Base-by-base conservation (phyloP, 2,888 invertebrate genomes). In the Quadroppia sp. region DNA sequence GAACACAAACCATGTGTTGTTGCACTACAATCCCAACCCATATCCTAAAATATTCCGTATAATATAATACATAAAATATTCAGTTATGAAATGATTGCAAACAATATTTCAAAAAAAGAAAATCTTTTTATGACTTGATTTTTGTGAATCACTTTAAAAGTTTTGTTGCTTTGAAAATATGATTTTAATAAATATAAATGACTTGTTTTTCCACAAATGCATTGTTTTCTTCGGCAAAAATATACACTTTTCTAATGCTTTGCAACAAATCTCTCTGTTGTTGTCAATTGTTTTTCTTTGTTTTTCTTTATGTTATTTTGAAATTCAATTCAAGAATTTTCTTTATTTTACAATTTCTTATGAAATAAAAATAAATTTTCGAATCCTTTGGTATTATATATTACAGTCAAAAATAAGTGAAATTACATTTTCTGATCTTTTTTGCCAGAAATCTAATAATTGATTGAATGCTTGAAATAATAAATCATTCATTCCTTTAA, bases 401-500 rank as follows among this genome's bases (percentile, higher is more conserved):
- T 56, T 25, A 17, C 7, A 56, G 56, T 9, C n/a, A 56, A 28
- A 56, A 28, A 23, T 36, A 36, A 36, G 36, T 7, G 56, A 56
- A 23, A n/a, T 23, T 56, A 3, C n/a, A n/a, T 4, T 45, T 13
- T 45, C 2, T 9, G 45, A 3, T 3, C 17, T 45, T 15, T 2
- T 45, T 45, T 45, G 45, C 45, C 45, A 56, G 56, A 25, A 25
- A 28, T 9, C 11, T 13, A 56, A 56, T 23, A 15, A 56, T 56
- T 56, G 56, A 56, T 56, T 56, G 56, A 56, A 36, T 56, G 56
- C n/a, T 23, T 56, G 9, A 7, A 56, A 56, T 56, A 56, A 56
- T 56, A 56, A 56, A 56, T 56, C 56, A 56, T 23, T 56, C 56
- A 56, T 56, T 56, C 9, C 9, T 7, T 36, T 36, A 36, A 36